Evolutionary conservation across 2,888 invertebrate species (phyloP), one percentile per base, ranked within the genome.

Genomic region (Drosophila fulvimacula): DNA sequence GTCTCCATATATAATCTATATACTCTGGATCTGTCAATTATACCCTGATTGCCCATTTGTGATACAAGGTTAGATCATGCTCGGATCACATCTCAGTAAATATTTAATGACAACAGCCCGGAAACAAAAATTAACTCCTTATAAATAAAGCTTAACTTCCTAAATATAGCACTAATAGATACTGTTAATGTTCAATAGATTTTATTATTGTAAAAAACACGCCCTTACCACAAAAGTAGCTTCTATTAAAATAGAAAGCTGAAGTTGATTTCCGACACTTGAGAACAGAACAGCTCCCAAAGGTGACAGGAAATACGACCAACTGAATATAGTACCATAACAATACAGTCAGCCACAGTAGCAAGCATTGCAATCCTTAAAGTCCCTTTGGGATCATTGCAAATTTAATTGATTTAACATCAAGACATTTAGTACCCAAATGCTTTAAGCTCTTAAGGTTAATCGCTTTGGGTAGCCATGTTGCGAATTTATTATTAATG

Each of bases 331-430:
- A 71, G 51, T 7, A 61, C 9, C 60, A 36, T 62, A 70, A 44
- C 27, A 44, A 53, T 64, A 67, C 42, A 71, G 84, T 69, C 82
- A 78, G 69, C 52, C 51, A 71, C 61, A 56, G 69, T 76, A 82
- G 77, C 69, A 38, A 7, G 13, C 19, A 13, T 3, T 13, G 13
- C 21, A 7, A 11, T 13, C 6, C 2, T 21, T 6, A 10, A 11
- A 9, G n/a, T 19, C 17, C 41, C 46, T 52, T 36, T 27, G 30
- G 49, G 24, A n/a, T 41, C 51, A 48, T 57, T 55, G 69, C 24
- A n/a, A 62, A 24, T 60, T 27, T 46, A 67, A 62, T 53, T 51
- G 41, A 61, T 48, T 76, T 66, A 55, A 53, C 71, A 67, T 49
- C 24, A 46, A 56, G 49, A 42, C 60, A 64, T 67, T 67, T 56